These are phyloP conservation scores for Microdon myrmicae DNA, from an alignment of 2,888 invertebrate genomes.

Conservation along the genomic window DNA sequence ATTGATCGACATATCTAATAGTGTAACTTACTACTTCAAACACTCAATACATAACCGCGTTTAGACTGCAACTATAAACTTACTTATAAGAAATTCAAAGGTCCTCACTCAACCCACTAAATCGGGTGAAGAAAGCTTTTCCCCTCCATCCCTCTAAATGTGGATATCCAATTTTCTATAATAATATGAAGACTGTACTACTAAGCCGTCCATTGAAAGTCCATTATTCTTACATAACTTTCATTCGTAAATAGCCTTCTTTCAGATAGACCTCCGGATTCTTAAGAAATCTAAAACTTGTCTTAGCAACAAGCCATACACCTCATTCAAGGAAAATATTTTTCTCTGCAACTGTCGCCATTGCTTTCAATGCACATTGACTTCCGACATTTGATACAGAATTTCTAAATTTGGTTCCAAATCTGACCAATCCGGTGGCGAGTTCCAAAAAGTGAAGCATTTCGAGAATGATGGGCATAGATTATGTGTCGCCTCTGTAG, in stretches of 20 bases:
- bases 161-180: no score
- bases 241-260: constrained; percentile 11
- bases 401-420: constrained; percentile 47
- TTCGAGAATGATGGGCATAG: constrained; percentile 9
- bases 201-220: neutral
- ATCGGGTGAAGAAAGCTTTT: no score
- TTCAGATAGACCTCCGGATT: constrained; percentile 7
- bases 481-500: constrained; percentile 2
- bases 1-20: no score
- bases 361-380: constrained; percentile 17
- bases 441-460: constrained; percentile 7
- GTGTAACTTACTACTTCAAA: no score
- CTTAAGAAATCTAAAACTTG: constrained; percentile 14
- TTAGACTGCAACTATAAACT: no score
- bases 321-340: constrained; percentile 13
- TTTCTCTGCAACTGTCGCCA: constrained; percentile 33
- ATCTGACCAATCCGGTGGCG: constrained; percentile 16
- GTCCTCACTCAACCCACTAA: no score
- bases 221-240: constrained; percentile 1
- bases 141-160: no score
- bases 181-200: neutral
- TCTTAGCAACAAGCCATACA: constrained; percentile 12
- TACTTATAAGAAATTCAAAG: no score
- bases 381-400: constrained; percentile 44
- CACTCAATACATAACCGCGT: no score